Base-by-base conservation (phyloP, 23 tunicate species). In the Halocynthia aurantium region DNA sequence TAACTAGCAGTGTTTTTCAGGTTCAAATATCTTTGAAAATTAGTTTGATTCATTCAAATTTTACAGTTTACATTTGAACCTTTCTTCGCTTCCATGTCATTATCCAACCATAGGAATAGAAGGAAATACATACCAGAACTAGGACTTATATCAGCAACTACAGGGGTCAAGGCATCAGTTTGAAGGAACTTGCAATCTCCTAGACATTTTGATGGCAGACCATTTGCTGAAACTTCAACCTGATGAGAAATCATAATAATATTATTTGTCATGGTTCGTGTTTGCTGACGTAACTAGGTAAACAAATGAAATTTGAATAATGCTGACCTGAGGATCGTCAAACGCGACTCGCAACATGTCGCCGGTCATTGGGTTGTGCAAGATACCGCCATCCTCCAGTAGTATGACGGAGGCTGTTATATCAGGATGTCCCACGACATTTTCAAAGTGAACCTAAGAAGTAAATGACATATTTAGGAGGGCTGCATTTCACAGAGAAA, bases 291-390 rank as follows among this genome's bases (percentile, higher is more conserved):
- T 31, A 4, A 31, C 1, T 31, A 31, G 44, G 4, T 31, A 31
- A 31, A 31, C 44, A 31, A 31, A 31, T 31, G 4, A 31, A 31
- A 31, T 31, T 31, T 31, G 4, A 31, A 67, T 67, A 40, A 0
- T 61, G 50, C 49, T 44, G 15, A 82, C 86, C 86, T 82, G 86
- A 22, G 86, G 86, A 13, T 50, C 40, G 10, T 50, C 70, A 62
- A 63, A 82, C 15, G 81, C 73, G 58, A 44, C 6, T 5, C 81
- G 80, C 22, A 82, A 20, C 86, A 82, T 82, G 18, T 82, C 86
- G 17, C 86, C 86, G 6, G 86, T 66, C 10, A 82, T 82, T 22
- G 86, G 86, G 57, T 74, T 77, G 55, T 82, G 86, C 18, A 82
- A 74, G 21, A 74, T 64, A 10, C 86, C 86, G 7, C 86, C 86